Evolutionary conservation across 2,113 vertebrate genomes (phyloP).

Genomic region (Poecile atricapillus): DNA sequence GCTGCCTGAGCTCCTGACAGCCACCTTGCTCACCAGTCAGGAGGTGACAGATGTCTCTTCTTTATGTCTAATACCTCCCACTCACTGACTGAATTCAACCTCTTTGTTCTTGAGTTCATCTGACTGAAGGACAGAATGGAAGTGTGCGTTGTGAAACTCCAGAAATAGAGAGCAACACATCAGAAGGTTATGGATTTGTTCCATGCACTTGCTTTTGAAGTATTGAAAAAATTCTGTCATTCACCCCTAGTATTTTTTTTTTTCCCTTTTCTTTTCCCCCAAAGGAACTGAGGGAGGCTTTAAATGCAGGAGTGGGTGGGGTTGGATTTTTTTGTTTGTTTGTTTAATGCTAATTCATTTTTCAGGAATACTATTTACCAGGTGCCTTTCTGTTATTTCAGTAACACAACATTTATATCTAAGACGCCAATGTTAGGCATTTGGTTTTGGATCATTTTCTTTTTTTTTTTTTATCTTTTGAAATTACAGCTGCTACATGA

Average conservation of each 20-base stretch:
- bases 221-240: background rate
- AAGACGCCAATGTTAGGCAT: background rate
- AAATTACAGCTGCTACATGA: background rate
- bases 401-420: background rate
- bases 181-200: background rate
- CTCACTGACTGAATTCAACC: background rate
- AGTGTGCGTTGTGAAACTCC: background rate
- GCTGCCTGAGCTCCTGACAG: background rate
- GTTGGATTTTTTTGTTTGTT: background rate
- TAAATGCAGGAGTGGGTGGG: background rate
- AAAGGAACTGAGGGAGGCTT: background rate
- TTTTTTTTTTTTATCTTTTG: background rate
- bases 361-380: background rate
- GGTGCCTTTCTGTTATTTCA: background rate
- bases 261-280: background rate
- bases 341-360: background rate
- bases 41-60: background rate
- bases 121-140: background rate
- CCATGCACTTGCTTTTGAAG: background rate
- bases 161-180: background rate
- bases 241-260: background rate
- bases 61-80: background rate
- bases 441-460: background rate
- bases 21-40: background rate
- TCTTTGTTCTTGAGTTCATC: background rate